Conservation (phyloP, 2,797 vertebrate species). For the Lateolabrax maculatus region DNA sequence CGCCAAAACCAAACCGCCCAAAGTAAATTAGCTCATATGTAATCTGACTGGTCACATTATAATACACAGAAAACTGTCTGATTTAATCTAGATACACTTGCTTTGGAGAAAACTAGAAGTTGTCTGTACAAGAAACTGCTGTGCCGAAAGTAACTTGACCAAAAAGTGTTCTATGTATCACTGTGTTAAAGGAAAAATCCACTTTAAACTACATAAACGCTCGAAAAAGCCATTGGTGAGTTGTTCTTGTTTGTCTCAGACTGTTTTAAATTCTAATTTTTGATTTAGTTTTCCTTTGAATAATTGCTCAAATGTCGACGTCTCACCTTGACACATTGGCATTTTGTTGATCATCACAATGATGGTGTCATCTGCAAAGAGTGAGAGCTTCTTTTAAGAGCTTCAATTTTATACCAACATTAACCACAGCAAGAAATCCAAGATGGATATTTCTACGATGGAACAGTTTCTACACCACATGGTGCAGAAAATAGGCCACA, state of each 20-base stretch:
- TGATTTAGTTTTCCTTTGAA: neutral
- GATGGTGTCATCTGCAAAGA: conserved; percentile 1
- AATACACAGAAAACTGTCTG: neutral
- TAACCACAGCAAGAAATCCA: neutral
- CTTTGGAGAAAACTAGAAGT: neutral
- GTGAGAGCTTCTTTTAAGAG: neutral
- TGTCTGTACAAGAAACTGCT: conserved; percentile 3
- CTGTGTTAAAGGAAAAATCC: conserved; percentile 39
- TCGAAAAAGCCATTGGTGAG: neutral
- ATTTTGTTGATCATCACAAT: neutral
- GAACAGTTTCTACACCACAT: no score
- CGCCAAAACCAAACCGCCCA: conserved; percentile 25
- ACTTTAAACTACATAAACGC: conserved; percentile 16
- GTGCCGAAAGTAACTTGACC: conserved; percentile 37
- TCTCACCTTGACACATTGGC: no score
- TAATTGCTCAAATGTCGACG: neutral
- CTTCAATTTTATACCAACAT: no score
- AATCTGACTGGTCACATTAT: neutral
- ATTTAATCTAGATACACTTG: conserved; percentile 9
- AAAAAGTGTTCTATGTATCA: conserved; percentile 14
- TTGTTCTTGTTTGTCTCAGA: neutral
- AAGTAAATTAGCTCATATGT: neutral
- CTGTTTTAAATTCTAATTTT: neutral
- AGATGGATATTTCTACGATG: neutral
- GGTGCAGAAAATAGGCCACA: neutral